phyloP scores from a whole-genome alignment of 2,797 vertebrate species.

The Aulostomus chinensis region DNA sequence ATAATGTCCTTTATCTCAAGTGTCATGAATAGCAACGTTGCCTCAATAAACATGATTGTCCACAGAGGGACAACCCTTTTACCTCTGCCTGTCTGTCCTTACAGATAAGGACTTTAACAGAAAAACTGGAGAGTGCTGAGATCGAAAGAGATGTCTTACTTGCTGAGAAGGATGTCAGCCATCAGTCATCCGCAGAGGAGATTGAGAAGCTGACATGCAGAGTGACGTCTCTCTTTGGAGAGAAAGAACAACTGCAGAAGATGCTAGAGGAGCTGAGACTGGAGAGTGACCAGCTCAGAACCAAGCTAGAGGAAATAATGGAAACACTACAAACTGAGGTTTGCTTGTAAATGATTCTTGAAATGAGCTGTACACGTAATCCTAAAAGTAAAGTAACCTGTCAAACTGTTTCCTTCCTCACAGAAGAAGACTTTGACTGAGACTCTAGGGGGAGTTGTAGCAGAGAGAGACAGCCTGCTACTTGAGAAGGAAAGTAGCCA shows the following conservation, averaged over 20 bases:
- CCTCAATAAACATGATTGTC: no score
- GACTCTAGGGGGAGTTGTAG: background rate
- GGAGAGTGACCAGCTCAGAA: conserved; percentile 70
- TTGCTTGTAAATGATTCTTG: no score
- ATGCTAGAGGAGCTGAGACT: conserved; percentile 52
- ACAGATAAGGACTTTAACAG: conserved; percentile 4
- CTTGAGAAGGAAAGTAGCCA: background rate
- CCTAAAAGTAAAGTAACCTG: no score
- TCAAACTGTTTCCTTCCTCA: no score
- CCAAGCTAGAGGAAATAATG: conserved; percentile 66
- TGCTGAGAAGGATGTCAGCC: background rate
- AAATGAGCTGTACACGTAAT: no score
- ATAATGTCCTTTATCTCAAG: no score
- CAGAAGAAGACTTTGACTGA: no score
- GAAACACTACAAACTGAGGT: conserved; percentile 49
- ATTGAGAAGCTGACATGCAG: conserved; percentile 41
- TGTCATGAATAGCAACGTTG: no score
- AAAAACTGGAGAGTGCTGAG: background rate
- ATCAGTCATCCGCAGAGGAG: conserved; percentile 24
- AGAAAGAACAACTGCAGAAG: conserved; percentile 77
- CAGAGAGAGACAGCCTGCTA: background rate
- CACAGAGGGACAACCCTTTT: no score
- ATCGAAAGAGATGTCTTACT: conserved; percentile 26
- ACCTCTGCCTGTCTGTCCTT: background rate
- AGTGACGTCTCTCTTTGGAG: conserved; percentile 64